Evolutionary conservation across 2,797 vertebrate species (phyloP), one percentile per base, ranked within the genome.

Genomic region (Falco cherrug): DNA sequence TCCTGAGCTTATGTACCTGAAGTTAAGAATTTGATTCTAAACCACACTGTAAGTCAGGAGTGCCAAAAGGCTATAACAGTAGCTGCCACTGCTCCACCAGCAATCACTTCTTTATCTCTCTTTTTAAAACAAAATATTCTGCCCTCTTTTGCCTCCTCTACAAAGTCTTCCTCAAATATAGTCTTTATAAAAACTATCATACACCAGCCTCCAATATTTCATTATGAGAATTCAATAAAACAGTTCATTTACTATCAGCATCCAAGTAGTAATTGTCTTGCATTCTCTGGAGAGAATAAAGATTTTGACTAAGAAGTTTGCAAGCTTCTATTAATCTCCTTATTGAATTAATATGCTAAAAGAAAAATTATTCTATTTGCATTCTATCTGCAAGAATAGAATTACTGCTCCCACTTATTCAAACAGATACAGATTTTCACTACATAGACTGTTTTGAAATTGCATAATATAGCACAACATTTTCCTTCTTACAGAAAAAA

Each of bases 301-400:
- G 90, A 85, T 90, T 92, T 92, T 93, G 69, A 89, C 81, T 91
- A 91, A 87, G 90, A 92, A 85, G 57, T 95, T 87, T 71, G 60
- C 71, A 92, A 91, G 81, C 68, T 92, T 95, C 83, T 65, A 93
- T 92, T 92, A 96, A 97, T 93, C 86, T 90, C 56, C 93, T 96
- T 95, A 95, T 64, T 80, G 84, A 97, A 92, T 95, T 93, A 93
- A 83, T 68, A 85, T 59, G 57, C 47, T 94, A 70, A 84, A 95
- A 93, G 69, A 91, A 90, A 89, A 93, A 65, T 6, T 67, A 71
- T 59, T 87, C 28, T 71, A 89, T 83, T 97, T 87, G 24, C n/a
- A 37, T 91, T 74, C 65, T 68, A 45, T 70, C 87, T 77, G 11
- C 31, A 87, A 77, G 84, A 83, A 95, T 22, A 87, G 71, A 96